phyloP scores from a whole-genome alignment of 1,140 invertebrate species.

The Ganaspis sp. region DNA sequence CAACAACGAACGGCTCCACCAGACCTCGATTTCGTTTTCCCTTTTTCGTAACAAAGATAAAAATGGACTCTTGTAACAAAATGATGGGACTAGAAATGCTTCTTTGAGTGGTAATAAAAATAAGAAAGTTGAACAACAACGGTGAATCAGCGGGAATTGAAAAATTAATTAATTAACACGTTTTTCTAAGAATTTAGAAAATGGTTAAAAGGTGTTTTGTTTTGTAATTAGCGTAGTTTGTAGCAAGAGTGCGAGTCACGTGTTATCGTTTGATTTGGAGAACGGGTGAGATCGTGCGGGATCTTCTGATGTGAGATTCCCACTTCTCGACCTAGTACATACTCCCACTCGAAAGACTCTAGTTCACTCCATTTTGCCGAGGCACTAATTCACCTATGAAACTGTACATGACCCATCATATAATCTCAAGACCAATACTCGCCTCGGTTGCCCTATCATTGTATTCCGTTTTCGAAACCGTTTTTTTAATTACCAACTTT shows the following conservation, averaged over 20 bases:
- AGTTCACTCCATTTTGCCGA: constrained; percentile 55
- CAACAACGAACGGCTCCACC: no score
- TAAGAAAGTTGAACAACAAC: not conserved
- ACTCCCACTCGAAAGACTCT: constrained; percentile 57
- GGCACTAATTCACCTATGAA: constrained; percentile 64
- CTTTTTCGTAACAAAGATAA: no score
- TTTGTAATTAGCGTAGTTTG: not conserved
- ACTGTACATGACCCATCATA: constrained; percentile 60
- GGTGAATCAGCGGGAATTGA: not conserved
- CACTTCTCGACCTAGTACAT: constrained; percentile 59
- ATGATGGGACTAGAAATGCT: no score
- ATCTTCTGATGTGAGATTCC: constrained; percentile 16
- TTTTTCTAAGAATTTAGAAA: not conserved
- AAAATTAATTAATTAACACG: not conserved
- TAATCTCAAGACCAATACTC: not conserved
- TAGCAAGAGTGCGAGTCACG: not conserved
- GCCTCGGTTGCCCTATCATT: not conserved
- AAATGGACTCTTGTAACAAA: no score
- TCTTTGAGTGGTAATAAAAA: not conserved
- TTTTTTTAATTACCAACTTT: not conserved
- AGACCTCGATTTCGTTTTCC: no score
- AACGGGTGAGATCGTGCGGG: not conserved
- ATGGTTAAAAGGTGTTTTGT: not conserved
- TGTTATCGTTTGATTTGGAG: not conserved
- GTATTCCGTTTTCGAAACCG: constrained; percentile 27